Evolutionary conservation across 30 jellyfish, hydroid and myxozoan species (phyloP).

Genomic region (Phacellophora camtschatica): DNA sequence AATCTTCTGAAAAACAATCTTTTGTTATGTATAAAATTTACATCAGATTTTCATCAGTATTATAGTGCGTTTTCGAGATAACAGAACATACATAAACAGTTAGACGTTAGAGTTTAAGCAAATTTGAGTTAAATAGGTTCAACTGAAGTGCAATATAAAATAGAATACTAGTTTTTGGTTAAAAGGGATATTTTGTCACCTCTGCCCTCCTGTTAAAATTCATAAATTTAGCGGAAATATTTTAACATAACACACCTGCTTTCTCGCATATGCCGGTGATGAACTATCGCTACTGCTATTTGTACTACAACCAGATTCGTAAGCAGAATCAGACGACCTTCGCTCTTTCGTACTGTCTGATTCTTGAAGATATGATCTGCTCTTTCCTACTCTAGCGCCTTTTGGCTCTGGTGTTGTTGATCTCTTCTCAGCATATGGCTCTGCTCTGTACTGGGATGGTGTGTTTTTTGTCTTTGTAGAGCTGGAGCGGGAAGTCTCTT

Average conservation of each 20-base stretch:
- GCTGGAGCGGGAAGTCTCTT: neutral
- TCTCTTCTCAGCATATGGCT: neutral
- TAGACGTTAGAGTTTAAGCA: too few relatives aligned
- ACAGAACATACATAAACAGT: too few relatives aligned
- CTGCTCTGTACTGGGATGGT: neutral
- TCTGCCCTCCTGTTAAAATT: too few relatives aligned
- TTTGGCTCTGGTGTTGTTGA: neutral
- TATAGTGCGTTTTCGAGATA: too few relatives aligned
- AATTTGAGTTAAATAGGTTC: too few relatives aligned
- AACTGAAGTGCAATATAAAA: too few relatives aligned
- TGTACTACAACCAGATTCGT: constrained; percentile 45
- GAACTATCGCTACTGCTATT: constrained; percentile 38
- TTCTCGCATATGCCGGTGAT: constrained; percentile 35
- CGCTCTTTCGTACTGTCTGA: neutral
- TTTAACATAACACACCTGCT: neutral
- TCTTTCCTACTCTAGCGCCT: neutral
- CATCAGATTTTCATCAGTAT: too few relatives aligned
- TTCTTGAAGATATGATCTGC: neutral
- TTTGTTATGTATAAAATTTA: too few relatives aligned
- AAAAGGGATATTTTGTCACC: too few relatives aligned
- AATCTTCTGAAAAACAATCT: too few relatives aligned
- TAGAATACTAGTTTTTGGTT: too few relatives aligned
- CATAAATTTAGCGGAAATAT: too few relatives aligned
- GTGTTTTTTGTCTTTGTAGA: neutral
- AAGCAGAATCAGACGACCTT: constrained; percentile 52